phyloP scores from a whole-genome alignment of 2,797 vertebrate species.

The Artibeus jamaicensis region DNA sequence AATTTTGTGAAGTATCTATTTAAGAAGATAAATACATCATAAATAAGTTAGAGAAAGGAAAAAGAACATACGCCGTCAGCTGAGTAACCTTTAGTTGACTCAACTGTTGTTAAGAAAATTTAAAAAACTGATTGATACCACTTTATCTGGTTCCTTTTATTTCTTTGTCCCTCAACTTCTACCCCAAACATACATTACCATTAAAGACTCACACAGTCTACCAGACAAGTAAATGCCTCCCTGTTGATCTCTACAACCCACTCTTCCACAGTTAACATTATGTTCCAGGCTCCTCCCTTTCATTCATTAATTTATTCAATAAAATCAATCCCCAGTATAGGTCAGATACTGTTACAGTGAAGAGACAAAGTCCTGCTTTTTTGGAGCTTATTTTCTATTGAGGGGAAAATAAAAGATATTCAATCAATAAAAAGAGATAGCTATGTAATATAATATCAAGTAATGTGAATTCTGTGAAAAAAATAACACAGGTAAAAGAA shows the following conservation, averaged over 20 bases:
- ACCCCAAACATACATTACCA: background rate
- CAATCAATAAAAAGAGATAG: background rate
- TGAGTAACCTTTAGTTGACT: background rate
- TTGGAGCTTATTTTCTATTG: background rate
- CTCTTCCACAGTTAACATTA: background rate
- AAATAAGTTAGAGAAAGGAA: background rate
- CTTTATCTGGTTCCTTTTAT: background rate
- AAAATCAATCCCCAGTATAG: background rate
- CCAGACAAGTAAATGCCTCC: background rate
- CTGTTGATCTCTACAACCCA: background rate
- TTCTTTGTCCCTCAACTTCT: background rate
- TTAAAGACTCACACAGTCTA: background rate
- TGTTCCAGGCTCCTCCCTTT: background rate
- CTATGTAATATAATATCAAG: background rate
- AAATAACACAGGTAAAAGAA: background rate
- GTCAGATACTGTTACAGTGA: background rate
- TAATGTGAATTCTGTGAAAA: background rate
- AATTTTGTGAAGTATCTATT: constrained; percentile 19
- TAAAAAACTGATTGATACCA: background rate
- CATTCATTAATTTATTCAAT: background rate
- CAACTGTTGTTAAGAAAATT: background rate
- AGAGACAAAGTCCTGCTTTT: background rate
- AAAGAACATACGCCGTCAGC: background rate
- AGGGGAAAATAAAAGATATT: background rate
- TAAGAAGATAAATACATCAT: constrained; percentile 41